A percentile compares a stretch with the other conserved stretches of the same genome.
Evolutionary conservation across 2,113 vertebrate species (phyloP).

Genomic region (Smithornis capensis): DNA sequence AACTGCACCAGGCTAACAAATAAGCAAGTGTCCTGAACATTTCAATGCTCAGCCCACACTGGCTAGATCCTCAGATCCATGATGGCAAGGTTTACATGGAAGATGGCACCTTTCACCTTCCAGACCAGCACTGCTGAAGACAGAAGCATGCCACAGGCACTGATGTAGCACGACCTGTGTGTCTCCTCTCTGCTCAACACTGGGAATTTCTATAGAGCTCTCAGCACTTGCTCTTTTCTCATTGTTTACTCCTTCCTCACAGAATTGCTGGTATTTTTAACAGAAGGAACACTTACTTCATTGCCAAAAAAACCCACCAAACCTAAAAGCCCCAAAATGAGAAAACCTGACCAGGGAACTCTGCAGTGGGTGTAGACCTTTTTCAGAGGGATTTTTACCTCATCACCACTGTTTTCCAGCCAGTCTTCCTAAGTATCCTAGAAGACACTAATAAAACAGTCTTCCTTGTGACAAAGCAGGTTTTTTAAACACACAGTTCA

Average conservation of each 20-base stretch:
- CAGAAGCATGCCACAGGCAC: background rate
- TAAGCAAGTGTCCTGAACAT: background rate
- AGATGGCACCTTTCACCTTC: background rate
- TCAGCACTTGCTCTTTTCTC: background rate
- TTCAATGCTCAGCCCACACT: background rate
- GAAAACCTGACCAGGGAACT: background rate
- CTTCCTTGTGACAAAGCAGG: background rate
- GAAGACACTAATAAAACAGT: background rate
- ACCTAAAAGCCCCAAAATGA: no score
- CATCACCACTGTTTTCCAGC: background rate
- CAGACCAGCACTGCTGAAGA: background rate
- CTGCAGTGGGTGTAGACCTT: background rate
- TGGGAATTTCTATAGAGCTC: background rate
- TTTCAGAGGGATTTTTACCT: background rate
- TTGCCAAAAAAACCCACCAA: background rate
- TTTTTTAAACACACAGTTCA: background rate
- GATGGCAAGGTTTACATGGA: background rate
- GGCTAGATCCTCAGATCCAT: background rate
- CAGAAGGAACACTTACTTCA: background rate
- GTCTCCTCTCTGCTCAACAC: background rate
- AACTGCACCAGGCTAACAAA: background rate
- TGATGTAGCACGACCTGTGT: accelerated
- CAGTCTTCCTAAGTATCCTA: background rate
- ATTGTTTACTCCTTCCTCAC: background rate
- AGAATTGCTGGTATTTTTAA: background rate